Evolutionary conservation across 2,113 vertebrate species (phyloP), one percentile per base, ranked within the genome.

Genomic region (Oncorhynchus keta): DNA sequence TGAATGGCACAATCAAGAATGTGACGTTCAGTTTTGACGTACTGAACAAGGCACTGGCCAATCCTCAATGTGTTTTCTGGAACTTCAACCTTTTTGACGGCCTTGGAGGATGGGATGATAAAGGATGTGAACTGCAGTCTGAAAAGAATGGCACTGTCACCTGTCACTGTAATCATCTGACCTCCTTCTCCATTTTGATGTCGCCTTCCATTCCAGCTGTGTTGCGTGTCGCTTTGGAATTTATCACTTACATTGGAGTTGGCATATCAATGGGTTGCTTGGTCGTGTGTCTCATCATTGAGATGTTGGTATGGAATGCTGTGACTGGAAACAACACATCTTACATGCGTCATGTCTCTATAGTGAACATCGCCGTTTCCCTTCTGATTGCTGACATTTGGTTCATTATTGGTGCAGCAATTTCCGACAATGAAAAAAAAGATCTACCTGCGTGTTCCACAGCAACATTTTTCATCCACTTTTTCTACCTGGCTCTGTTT

Each of bases 131-230:
- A 0, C 77, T 86, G 0, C 16, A 75, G 0, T 90, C 91, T 0
- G 70, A 22, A 1, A 3, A 0, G 18, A 66, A 68, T 18, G 16
- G 83, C n/a, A 68, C 0, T 0, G 90, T 92, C 20, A 88, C 80
- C 14, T 98, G 96, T n/a, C 30, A 1, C 22, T 97, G 96, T 72
- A 81, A 74, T 32, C 92, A 93, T 57, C 88, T 95, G 62, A 96
- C 95, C 3, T 95, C 96, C 1, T 97, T 97, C 85, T 96, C 96
- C 55, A 90, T 97, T 28, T 84, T 98, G 1, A 95, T 97, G 96
- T 92, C 96, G 3, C 91, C 93, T 0, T 3, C 1, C 20, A 75
- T 81, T 65, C 49, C 11, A 0, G 2, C 35, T n/a, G 1, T 12
- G 0, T 0, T 1, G 0, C 62, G 57, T 1, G 6, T 70, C 0